Percentiles rank a stretch among this genome's conserved stretches.
These are phyloP conservation scores for Patagioenas fasciata DNA, from an alignment of 2,113 vertebrate species.

Conservation along the genomic window DNA sequence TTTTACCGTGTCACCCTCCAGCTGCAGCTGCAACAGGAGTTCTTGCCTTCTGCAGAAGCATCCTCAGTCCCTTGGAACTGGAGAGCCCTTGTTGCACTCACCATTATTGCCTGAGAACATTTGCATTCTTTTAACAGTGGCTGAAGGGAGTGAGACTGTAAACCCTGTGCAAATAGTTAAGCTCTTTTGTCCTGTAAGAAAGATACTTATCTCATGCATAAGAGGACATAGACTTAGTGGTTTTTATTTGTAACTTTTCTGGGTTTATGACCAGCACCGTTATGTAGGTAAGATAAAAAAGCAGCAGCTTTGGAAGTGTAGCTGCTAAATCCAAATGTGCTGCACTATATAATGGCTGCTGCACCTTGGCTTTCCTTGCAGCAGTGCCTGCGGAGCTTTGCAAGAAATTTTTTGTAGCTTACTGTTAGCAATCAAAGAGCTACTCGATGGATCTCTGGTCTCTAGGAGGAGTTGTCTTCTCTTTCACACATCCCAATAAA, in stretches of 20 bases:
- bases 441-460: not conserved
- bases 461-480: not conserved
- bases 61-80: not conserved
- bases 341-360: not conserved
- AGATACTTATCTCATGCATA: not conserved
- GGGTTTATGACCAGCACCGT: not conserved
- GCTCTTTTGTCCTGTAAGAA: not conserved
- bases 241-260: not conserved
- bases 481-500: not conserved
- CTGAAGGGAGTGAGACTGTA: not conserved
- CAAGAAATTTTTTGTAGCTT: not conserved
- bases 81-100: not conserved
- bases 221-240: not conserved
- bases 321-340: not conserved
- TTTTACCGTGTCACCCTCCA: not conserved
- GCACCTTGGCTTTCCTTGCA: not conserved
- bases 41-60: not conserved
- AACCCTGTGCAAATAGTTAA: not conserved
- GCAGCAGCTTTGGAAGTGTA: not conserved
- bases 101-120: not conserved
- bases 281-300: not conserved
- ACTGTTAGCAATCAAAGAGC: not conserved
- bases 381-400: not conserved
- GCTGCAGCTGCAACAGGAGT: not conserved
- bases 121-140: not conserved